A percentile compares a stretch with the other conserved stretches of the same genome.
phyloP scores from a whole-genome alignment of 2,888 invertebrate genomes.

The Acanthopleura granulata region DNA sequence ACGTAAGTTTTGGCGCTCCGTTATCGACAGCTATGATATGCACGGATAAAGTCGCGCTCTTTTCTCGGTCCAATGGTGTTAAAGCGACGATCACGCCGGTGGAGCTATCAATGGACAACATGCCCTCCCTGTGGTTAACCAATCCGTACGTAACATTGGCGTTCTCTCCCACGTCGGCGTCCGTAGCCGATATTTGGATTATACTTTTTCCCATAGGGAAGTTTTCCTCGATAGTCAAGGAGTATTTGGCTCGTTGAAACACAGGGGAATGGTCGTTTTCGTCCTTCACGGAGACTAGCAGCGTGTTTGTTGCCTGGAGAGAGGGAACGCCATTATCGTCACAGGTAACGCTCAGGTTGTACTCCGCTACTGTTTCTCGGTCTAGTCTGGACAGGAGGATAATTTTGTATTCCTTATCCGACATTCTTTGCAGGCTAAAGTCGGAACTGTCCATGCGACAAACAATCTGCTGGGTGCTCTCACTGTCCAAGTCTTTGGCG shows the following conservation, averaged over 20 bases:
- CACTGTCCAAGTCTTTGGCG: background rate
- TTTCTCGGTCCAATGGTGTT: slow-evolving; percentile 36
- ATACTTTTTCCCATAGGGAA: slow-evolving; percentile 77
- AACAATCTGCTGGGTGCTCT: slow-evolving; percentile 30
- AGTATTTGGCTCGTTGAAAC: slow-evolving; percentile 89
- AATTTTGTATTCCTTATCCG: slow-evolving; percentile 26
- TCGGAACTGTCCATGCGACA: slow-evolving; percentile 23
- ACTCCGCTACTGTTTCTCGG: slow-evolving; percentile 75
- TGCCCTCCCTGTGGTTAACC: slow-evolving; percentile 62
- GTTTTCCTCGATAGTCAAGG: slow-evolving; percentile 81
- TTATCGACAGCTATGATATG: slow-evolving; percentile 27
- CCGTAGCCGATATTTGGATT: slow-evolving; percentile 82
- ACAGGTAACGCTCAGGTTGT: slow-evolving; percentile 21
- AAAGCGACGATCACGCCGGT: slow-evolving; percentile 29
- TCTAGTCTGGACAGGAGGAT: slow-evolving; percentile 77
- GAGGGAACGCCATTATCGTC: slow-evolving; percentile 21
- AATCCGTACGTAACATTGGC: slow-evolving; percentile 76
- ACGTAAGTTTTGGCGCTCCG: slow-evolving; percentile 18
- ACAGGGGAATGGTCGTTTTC: slow-evolving; percentile 34
- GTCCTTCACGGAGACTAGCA: slow-evolving; percentile 28
- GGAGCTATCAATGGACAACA: slow-evolving; percentile 22
- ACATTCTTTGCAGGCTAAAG: slow-evolving; percentile 19
- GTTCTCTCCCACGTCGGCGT: slow-evolving; percentile 88
- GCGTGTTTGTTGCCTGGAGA: slow-evolving; percentile 19
- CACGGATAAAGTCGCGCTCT: slow-evolving; percentile 22